Base-by-base conservation (phyloP, 2,113 vertebrate genomes). In the Tympanuchus pallidicinctus region DNA sequence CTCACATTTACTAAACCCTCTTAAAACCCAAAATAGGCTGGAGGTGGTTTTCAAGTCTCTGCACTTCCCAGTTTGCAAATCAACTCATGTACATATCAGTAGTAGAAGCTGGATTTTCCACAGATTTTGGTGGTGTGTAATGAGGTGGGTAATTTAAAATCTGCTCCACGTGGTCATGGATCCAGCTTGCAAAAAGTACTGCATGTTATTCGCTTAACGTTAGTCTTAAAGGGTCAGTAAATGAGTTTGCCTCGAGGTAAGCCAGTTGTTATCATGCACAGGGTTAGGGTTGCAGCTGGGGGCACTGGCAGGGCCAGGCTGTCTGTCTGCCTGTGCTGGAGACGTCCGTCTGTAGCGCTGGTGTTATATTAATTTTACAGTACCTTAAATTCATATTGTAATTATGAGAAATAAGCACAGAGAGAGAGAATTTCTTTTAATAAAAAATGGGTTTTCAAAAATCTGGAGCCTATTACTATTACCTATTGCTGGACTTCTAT, bases 321-420 rank as follows among this genome's bases (percentile, higher is more conserved):
- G 95, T 66, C 92, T 93, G 92, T 82, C 94, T 96, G 95, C 89
- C 67, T 67, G 42, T 4, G 75, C 36, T 66, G 78, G 87, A 96
- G 91, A 91, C 85, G 91, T 92, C 64, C 78, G 87, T 94, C 94
- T 94, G 56, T 83, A 91, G 56, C 50, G 28, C 40, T 34, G 2
- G 47, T n/a, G 9, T 88, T 85, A 85, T 89, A 89, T 96, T 93
- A 91, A 92, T 94, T 97, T 96, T 94, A 93, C 73, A 65, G 90
- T 69, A 85, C 86, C 77, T 93, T 92, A 84, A 95, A 94, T 94
- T 96, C 70, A 66, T 90, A 90, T 78, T 82, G 54, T 85, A 83
- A 94, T 95, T 90, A 89, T 63, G 63, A 87, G 66, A 88, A 86
- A 90, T 86, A 96, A 84, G 66, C 30, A 82, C n/a, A 86, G 54